Evolutionary conservation across 2,888 invertebrate species (phyloP).

Genomic region (Conchocele bisecta): DNA sequence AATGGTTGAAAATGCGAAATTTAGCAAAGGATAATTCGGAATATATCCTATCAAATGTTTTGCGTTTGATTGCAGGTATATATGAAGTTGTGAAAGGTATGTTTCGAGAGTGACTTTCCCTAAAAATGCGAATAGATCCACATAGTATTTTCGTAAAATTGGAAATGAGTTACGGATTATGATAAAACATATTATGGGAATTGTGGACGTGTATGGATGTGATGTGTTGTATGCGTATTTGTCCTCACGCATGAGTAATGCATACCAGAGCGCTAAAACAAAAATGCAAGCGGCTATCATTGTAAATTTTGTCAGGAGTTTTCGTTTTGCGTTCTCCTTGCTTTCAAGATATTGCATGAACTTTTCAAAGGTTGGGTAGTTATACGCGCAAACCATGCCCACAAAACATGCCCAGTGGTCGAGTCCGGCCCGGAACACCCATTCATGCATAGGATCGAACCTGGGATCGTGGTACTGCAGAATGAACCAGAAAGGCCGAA

Average conservation of each 20-base stretch:
- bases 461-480: constrained; percentile 62
- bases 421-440: constrained; percentile 70
- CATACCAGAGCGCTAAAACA: constrained; percentile 57
- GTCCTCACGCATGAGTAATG: constrained; percentile 53
- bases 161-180: constrained; percentile 69
- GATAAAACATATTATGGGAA: constrained; percentile 69
- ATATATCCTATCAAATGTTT: constrained; percentile 70
- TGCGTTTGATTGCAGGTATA: constrained; percentile 75
- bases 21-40: constrained; percentile 67
- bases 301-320: constrained; percentile 5
- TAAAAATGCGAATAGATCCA: constrained; percentile 68
- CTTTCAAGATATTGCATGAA: constrained; percentile 64
- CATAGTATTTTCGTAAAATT: constrained; percentile 60
- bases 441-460: constrained; percentile 67
- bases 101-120: constrained; percentile 78
- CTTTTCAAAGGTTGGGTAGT: constrained; percentile 73
- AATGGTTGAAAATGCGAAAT: constrained; percentile 68
- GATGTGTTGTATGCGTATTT: constrained; percentile 66
- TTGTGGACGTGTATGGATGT: constrained; percentile 70
- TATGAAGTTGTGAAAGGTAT: constrained; percentile 74
- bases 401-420: constrained; percentile 76
- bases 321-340: constrained; percentile 31
- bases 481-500: constrained; percentile 66
- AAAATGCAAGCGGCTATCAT: constrained; percentile 33
- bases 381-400: constrained; percentile 77